Base-by-base conservation (phyloP, 2,888 invertebrate genomes). In the Anorthoa munda region DNA sequence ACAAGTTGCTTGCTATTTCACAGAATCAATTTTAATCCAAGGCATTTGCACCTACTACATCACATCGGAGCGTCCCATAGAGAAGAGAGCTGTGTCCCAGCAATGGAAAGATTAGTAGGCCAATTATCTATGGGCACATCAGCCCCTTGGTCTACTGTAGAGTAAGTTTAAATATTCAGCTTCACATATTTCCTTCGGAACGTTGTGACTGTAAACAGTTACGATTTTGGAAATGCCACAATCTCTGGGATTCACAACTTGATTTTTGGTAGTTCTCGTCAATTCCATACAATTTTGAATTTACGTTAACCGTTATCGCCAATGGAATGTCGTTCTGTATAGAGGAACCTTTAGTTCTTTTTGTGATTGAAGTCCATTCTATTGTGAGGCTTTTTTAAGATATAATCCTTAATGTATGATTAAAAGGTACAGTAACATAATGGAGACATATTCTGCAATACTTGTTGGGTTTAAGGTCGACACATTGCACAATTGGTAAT, bases 381-480 rank as follows among this genome's bases (percentile, higher is more conserved):
- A 7, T 11, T 5, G 13, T 18, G 2, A n/a, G 31, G 31, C 0
- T 31, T 7, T 39, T 39, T 39, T 39, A 39, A 9, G 7, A 9
- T 39, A 39, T 39, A 39, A 39, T 39, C 39, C 39, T 9, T 39
- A 9, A 39, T 23, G 5, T 45, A 21, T 15, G 31, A 64, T 65
- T n/a, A 26, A 46, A n/a, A 76, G 50, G 23, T 15, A 51, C 51
- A 17, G 2, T 7, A n/a, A 15, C 13, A 26, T 17, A 5, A 58
- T 55, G 17, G 12, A 72, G 17, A 64, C 48, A 51, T 72, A 23
- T 63, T 77, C 68, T 51, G 77, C 76, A 81, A 83, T 73, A 73
- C 59, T 58, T 39, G 23, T 77, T 77, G 46, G 69, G 66, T 77
- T 81, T 84, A 83, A 86, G 79, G 84, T 83, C 86, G 75, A 17